A percentile compares a stretch with the other conserved stretches of the same genome.
Evolutionary conservation across 2,888 invertebrate genomes (phyloP).

Genomic region (Anthophora plumipes): DNA sequence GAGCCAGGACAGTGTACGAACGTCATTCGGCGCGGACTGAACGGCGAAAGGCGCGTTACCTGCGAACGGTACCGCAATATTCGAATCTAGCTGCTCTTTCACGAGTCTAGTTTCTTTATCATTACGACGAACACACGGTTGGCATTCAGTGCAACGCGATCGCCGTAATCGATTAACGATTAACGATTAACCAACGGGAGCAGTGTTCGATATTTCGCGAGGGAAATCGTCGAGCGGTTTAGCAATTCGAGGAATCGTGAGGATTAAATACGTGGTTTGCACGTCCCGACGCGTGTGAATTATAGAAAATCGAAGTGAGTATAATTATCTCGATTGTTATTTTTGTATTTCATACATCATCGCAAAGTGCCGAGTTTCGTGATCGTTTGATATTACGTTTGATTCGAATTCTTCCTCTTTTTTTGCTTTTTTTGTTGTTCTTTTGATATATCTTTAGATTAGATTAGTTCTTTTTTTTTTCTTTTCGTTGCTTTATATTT

Average conservation of each 20-base stretch:
- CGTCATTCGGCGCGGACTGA: constrained; percentile 74
- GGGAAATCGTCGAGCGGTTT: constrained; percentile 4
- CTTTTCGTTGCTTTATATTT: too few species aligned
- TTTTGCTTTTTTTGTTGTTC: neutral
- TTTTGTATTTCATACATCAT: too few species aligned
- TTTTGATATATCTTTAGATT: too few species aligned
- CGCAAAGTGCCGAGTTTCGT: too few species aligned
- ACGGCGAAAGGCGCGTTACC: constrained; percentile 58
- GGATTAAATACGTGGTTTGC: constrained; percentile 45
- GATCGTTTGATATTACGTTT: too few species aligned
- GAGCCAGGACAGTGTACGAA: constrained; percentile 70
- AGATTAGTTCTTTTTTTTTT: neutral
- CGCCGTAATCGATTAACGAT: neutral
- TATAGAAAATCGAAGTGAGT: constrained; percentile 59
- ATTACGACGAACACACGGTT: neutral
- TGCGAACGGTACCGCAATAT: constrained; percentile 43
- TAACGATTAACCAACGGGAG: constrained; percentile 1
- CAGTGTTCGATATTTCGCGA: constrained; percentile 25
- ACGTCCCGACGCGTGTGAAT: constrained; percentile 49
- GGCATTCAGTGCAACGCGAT: constrained; percentile 23
- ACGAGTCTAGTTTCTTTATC: neutral
- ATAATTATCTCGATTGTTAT: too few species aligned
- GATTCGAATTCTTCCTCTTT: neutral
- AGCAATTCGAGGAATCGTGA: constrained; percentile 1
- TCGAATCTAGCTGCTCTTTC: constrained; percentile 26